Percentiles rank a stretch among this genome's conserved stretches.
phyloP scores from a whole-genome alignment of 2,113 vertebrate species.

The Riparia riparia region DNA sequence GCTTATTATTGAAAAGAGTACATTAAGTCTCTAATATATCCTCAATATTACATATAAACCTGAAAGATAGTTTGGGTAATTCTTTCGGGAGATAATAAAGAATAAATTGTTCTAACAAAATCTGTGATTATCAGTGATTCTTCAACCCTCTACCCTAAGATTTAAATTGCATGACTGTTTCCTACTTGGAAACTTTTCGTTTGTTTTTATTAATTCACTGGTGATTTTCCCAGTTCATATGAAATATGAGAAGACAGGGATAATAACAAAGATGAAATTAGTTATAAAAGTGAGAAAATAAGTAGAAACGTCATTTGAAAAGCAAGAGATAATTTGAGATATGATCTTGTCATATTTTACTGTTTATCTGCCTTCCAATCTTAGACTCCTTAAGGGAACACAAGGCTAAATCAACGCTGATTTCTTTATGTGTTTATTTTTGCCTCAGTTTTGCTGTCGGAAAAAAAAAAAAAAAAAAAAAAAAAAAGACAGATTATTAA shows the following conservation, averaged over 20 bases:
- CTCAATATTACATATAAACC: background rate
- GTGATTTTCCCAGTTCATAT: background rate
- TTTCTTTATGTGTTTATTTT: slow-evolving; percentile 14
- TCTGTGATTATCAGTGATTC: background rate
- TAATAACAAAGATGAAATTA: slow-evolving; percentile 2
- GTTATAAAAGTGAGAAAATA: slow-evolving; percentile 27
- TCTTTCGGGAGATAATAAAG: background rate
- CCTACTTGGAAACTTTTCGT: background rate
- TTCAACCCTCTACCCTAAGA: background rate
- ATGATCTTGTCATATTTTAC: background rate
- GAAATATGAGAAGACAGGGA: background rate
- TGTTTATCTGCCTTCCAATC: background rate
- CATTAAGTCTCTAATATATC: background rate
- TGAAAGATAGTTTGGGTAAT: background rate
- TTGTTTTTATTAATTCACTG: background rate
- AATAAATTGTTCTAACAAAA: slow-evolving; percentile 18
- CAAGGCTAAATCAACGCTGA: background rate
- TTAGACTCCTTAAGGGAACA: background rate
- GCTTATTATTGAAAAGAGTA: background rate
- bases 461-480: background rate
- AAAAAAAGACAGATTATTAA: background rate
- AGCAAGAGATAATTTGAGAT: background rate
- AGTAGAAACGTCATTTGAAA: background rate
- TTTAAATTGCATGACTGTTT: background rate
- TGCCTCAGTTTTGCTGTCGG: background rate